A percentile compares a stretch with the other conserved stretches of the same genome.
Conservation (phyloP, 92 coral and sea anemone species). For the Parazoanthus darwini region DNA sequence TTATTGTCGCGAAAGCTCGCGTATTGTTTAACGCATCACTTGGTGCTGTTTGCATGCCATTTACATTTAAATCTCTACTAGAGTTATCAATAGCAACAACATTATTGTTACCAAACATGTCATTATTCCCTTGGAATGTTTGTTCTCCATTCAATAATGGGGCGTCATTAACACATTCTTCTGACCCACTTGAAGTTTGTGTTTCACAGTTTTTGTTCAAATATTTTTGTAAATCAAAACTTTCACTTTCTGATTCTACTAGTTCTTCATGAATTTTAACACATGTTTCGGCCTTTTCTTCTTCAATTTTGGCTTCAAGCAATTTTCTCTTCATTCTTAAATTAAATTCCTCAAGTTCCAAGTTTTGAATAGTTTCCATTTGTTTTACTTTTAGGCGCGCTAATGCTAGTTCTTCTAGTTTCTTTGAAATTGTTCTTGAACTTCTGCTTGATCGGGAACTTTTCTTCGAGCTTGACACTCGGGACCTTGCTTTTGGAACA, state of each 20-base stretch:
- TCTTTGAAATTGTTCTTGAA: slow-evolving; percentile 2
- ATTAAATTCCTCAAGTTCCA: not conserved
- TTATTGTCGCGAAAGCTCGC: not conserved
- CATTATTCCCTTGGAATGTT: slow-evolving; percentile 11
- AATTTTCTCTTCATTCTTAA: slow-evolving; percentile 7
- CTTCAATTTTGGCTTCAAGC: too few species aligned
- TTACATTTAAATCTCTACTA: slow-evolving; percentile 25
- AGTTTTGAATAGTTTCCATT: not conserved
- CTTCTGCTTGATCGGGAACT: slow-evolving; percentile 8
- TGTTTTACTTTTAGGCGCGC: slow-evolving; percentile 22
- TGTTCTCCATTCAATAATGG: slow-evolving; percentile 5
- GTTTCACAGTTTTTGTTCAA: not conserved
- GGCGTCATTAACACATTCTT: slow-evolving; percentile 2
- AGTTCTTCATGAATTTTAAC: not conserved
- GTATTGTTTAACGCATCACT: not conserved
- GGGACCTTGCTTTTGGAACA: not conserved
- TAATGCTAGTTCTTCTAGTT: slow-evolving; percentile 20
- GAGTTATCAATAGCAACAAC: not conserved
- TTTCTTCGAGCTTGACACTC: slow-evolving; percentile 23
- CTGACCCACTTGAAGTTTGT: slow-evolving; percentile 2
- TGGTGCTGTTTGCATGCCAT: slow-evolving; percentile 25
- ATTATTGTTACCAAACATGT: too few species aligned
- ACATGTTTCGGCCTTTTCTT: slow-evolving; percentile 26
- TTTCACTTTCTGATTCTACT: not conserved
- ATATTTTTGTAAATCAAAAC: not conserved